A percentile compares a stretch with the other conserved stretches of the same genome.
phyloP scores from a whole-genome alignment of 2,113 vertebrate genomes.

The Tupaia chinensis region DNA sequence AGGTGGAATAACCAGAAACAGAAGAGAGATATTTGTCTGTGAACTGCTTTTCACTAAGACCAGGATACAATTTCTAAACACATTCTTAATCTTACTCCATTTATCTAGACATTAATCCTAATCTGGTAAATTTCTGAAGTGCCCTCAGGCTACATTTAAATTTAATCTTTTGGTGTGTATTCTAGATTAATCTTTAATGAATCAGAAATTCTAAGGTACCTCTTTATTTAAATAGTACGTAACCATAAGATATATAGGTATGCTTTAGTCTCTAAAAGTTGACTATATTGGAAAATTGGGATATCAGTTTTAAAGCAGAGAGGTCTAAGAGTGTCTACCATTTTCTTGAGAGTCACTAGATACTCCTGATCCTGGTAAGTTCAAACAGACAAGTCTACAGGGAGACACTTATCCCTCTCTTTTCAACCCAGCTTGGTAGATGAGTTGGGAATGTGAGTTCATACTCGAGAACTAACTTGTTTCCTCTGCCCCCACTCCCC shows the following conservation, averaged over 20 bases:
- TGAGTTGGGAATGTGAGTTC: constrained; percentile 15
- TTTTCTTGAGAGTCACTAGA: neutral
- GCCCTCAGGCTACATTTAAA: neutral
- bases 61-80: neutral
- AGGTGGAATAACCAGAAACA: neutral
- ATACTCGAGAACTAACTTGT: neutral
- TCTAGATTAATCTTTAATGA: constrained; percentile 25
- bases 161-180: neutral
- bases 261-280: neutral
- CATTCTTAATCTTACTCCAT: neutral
- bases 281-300: neutral
- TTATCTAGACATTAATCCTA: constrained; percentile 18
- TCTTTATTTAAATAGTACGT: neutral
- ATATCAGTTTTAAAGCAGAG: neutral
- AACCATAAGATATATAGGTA: neutral
- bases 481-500: neutral
- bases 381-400: neutral
- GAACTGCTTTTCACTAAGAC: neutral
- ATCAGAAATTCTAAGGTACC: neutral
- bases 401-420: neutral
- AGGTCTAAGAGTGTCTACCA: neutral
- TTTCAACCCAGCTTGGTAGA: neutral
- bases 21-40: neutral
- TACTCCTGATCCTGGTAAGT: neutral
- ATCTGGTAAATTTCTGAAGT: constrained; percentile 20